These are phyloP conservation scores for Centropristis striata DNA, from an alignment of 2,113 vertebrate species.

Conservation along the genomic window DNA sequence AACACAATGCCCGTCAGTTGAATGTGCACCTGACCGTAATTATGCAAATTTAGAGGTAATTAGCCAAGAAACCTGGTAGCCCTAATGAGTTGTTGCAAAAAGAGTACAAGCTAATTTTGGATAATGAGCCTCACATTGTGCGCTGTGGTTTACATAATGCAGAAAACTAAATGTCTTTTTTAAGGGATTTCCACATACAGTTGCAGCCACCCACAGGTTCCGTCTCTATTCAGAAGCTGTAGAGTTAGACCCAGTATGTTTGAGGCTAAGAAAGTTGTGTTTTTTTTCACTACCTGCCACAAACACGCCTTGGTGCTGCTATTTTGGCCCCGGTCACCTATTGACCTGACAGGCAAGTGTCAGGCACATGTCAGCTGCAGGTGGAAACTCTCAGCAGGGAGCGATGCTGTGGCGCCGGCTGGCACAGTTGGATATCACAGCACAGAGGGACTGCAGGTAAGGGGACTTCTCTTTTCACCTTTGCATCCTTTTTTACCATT, in stretches of 20 bases:
- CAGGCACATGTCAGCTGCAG: conserved; percentile 77
- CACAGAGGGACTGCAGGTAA: conserved; percentile 73
- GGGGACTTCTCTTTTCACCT: conserved; percentile 34
- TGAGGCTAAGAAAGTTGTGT: no score
- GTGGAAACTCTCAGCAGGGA: conserved; percentile 65
- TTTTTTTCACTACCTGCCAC: conserved; percentile 72
- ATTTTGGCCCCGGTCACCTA: conserved; percentile 66
- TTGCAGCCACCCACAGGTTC: conserved; percentile 7
- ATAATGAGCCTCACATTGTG: conserved; percentile 58
- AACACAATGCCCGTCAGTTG: conserved; percentile 45
- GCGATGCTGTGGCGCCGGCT: conserved; percentile 15
- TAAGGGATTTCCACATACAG: conserved; percentile 8
- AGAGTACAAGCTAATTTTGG: conserved; percentile 35
- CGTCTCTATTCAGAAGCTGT: conserved; percentile 11
- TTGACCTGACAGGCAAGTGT: conserved; percentile 80
- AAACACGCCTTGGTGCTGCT: conserved; percentile 74
- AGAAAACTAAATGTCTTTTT: conserved; percentile 2
- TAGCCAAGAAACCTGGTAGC: conserved; percentile 52
- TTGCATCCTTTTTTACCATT: neutral
- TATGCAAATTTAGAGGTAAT: conserved; percentile 64
- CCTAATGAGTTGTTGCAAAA: conserved; percentile 56
- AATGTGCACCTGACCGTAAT: conserved; percentile 64
- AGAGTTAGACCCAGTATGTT: neutral
- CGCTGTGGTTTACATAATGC: conserved; percentile 19
- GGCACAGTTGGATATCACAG: conserved; percentile 59